A percentile compares a stretch with the other conserved stretches of the same genome.
Evolutionary conservation across 2,888 invertebrate genomes (phyloP).

Genomic region (Uropetala carovei): DNA sequence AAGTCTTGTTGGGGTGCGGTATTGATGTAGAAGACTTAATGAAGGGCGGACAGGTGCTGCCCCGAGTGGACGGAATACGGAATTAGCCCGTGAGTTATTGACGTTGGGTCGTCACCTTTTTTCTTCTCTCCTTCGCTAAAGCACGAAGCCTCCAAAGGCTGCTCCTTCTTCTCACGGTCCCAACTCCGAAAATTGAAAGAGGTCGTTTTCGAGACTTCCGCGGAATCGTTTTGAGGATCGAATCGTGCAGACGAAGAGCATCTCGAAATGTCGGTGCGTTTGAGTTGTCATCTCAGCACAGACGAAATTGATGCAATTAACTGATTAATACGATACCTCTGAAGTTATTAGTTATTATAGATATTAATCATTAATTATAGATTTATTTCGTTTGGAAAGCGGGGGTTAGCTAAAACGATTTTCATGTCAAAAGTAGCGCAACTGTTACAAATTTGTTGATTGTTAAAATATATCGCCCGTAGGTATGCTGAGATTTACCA

Average conservation of each 20-base stretch:
- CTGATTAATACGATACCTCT: too few relatives aligned
- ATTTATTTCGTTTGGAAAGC: too few relatives aligned
- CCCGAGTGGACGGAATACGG: constrained; percentile 54
- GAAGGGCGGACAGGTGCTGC: constrained; percentile 62
- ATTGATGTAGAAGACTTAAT: constrained; percentile 59
- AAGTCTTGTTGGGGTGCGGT: constrained; percentile 20
- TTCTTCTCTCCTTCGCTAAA: constrained; percentile 3
- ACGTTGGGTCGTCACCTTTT: constrained; percentile 40
- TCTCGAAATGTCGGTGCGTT: not conserved
- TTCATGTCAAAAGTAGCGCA: too few relatives aligned
- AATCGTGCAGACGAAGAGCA: not conserved
- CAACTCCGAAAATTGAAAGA: constrained; percentile 8
- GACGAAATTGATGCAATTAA: too few relatives aligned
- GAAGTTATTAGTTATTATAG: too few relatives aligned
- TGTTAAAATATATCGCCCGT: too few relatives aligned
- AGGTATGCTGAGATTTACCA: too few relatives aligned
- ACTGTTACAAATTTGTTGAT: too few relatives aligned
- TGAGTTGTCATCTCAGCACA: not conserved
- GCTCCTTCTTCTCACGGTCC: not conserved
- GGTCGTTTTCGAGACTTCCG: constrained; percentile 1
- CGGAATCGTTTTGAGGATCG: constrained; percentile 14
- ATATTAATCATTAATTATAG: too few relatives aligned
- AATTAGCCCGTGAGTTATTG: constrained; percentile 55
- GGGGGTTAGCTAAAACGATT: too few relatives aligned
- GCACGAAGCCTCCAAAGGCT: not conserved